Base-by-base conservation (phyloP, 2,888 invertebrate genomes). In the Microplitis deprimator region DNA sequence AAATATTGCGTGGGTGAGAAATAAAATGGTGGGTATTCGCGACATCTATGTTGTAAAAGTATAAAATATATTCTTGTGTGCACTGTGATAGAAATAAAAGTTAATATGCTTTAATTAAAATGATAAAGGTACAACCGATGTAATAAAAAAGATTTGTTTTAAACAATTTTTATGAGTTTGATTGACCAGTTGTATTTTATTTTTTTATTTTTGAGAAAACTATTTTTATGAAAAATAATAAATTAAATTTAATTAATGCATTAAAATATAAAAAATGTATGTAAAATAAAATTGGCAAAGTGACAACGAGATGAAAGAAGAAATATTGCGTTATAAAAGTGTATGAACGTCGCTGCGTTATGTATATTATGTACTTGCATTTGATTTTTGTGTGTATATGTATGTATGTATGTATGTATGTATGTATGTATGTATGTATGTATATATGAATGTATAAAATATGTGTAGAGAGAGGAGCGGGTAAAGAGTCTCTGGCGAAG, bases 1-100 rank as follows among this genome's bases (percentile, higher is more conserved):
- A 88, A 86, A 86, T 84, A 88, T 86, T 83, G 85, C 85, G 87
- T 88, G 86, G 87, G 86, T 86, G 88, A 83, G 83, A 86, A 88
- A 84, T 86, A 88, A 88, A 88, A 88, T 88, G 88, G 87, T 85
- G 86, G 86, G 79, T 76, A 65, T 7, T 17, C 41, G 65, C 60
- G 61, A 76, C 41, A 65, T 59, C 70, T 65, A 59, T 41, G 38
- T 41, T 17, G 6, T 40, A 39, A 7, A 62, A 40, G 6, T 40
- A 39, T 16, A 41, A n/a, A 16, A 41, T 40, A 16, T 40, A 40
- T 68, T 17, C 16, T 17, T 17, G 5, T 17, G 20, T 17, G n/a
- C 17, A 67, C 13, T 6, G 29, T 59, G 1, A 59, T 20, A 29
- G 78, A 77, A 77, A 80, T 80, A 78, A 76, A 80, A 75, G 77